These are phyloP conservation scores for Haemorhous mexicanus DNA, from an alignment of 2,113 vertebrate species.

Conservation along the genomic window DNA sequence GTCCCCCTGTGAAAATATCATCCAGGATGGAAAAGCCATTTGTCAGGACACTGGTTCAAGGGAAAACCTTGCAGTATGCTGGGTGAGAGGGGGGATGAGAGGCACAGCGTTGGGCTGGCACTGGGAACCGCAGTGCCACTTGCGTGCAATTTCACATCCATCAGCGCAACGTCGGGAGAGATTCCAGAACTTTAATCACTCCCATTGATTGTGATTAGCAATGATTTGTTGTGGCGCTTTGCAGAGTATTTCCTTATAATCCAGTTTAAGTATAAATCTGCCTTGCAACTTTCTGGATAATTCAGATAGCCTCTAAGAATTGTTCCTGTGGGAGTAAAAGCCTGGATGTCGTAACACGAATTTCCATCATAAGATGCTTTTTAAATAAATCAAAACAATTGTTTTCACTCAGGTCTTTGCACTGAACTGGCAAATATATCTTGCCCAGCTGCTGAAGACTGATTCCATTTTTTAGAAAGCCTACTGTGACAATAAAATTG, in stretches of 20 bases:
- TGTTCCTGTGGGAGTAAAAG: not conserved
- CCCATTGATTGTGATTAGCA: not conserved
- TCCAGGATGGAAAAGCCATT: not conserved
- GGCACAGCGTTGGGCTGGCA: not conserved
- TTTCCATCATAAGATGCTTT: not conserved
- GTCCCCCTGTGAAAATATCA: not conserved
- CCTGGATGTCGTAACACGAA: not conserved
- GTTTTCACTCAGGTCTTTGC: not conserved
- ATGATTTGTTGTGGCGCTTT: not conserved
- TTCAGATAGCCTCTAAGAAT: not conserved
- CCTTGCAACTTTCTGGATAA: not conserved
- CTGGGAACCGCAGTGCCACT: not conserved
- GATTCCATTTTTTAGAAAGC: constrained; percentile 26
- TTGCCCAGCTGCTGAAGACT: constrained; percentile 8
- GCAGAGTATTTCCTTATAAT: not conserved
- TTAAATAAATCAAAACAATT: constrained; percentile 26
- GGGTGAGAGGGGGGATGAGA: not conserved
- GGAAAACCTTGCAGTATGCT: not conserved
- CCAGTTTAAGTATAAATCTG: not conserved
- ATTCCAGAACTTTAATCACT: constrained; percentile 9
- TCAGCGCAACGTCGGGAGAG: not conserved
- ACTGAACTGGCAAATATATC: not conserved
- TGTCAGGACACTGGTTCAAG: not conserved
- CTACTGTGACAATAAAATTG: constrained; percentile 31
- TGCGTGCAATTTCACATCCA: not conserved